phyloP scores from a whole-genome alignment of 2,797 vertebrate species.

The Dicrostonyx torquatus region DNA sequence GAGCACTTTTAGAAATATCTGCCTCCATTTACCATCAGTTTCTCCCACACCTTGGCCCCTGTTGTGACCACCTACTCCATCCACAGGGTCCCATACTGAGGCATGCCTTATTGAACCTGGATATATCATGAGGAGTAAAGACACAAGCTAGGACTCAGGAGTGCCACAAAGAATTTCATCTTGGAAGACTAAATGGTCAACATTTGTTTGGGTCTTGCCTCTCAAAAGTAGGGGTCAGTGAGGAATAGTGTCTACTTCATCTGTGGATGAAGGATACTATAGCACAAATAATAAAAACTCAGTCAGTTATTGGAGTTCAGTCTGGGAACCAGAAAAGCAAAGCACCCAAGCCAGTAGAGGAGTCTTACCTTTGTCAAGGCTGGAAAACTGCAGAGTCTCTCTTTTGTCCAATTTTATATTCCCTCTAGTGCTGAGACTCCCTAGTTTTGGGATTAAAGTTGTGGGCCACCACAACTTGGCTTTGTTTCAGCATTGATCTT shows the following conservation, averaged over 20 bases:
- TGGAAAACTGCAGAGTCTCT: too few species aligned
- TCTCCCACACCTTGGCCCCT: rapidly evolving
- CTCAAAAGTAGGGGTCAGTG: neutral
- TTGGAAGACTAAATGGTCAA: neutral
- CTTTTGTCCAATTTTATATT: too few species aligned
- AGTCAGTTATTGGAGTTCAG: too few species aligned
- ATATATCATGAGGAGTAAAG: neutral
- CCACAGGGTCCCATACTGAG: neutral
- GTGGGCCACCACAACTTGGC: too few species aligned
- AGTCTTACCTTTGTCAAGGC: too few species aligned
- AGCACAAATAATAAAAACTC: too few species aligned
- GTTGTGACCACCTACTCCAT: neutral
- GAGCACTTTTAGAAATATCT: neutral
- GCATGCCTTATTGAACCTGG: neutral
- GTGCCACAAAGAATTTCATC: neutral
- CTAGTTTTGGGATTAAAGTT: too few species aligned
- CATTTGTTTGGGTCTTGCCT: neutral
- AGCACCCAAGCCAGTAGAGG: too few species aligned
- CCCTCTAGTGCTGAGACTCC: too few species aligned
- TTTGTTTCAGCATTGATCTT: too few species aligned
- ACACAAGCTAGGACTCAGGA: too few species aligned
- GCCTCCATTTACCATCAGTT: neutral
- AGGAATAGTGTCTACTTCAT: neutral
- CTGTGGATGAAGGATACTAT: neutral
- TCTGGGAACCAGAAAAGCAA: too few species aligned